Evolutionary conservation across 1,140 invertebrate genomes (phyloP).

Genomic region (Drosophila lacertosa): DNA sequence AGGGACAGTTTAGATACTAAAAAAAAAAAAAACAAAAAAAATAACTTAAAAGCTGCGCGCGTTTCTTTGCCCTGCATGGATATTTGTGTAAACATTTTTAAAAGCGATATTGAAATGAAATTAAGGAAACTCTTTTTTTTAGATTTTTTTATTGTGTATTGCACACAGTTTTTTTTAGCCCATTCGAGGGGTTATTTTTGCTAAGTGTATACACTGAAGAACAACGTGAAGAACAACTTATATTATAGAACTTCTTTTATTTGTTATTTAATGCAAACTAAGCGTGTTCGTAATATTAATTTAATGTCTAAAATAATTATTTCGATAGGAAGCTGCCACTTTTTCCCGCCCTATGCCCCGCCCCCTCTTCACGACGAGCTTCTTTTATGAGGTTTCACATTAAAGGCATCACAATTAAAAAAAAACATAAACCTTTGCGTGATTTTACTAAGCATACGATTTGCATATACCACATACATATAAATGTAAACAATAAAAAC

Average conservation of each 20-base stretch:
- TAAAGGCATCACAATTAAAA: conserved; percentile 73
- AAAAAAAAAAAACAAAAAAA: too few species aligned
- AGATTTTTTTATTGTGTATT: conserved; percentile 58
- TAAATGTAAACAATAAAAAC: conserved; percentile 66
- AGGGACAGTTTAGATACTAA: conserved; percentile 92
- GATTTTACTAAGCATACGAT: conserved; percentile 73
- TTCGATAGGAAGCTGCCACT: conserved; percentile 34
- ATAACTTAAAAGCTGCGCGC: conserved; percentile 21
- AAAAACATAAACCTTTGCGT: conserved; percentile 77
- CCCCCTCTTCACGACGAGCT: conserved; percentile 27
- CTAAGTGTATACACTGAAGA: conserved; percentile 76
- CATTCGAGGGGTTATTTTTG: conserved; percentile 66
- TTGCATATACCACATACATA: conserved; percentile 44
- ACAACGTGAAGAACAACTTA: conserved; percentile 31
- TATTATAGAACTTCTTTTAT: conserved; percentile 69
- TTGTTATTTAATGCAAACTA: conserved; percentile 80
- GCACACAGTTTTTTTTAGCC: conserved; percentile 42
- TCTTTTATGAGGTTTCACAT: conserved; percentile 56
- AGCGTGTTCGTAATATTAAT: conserved; percentile 79
- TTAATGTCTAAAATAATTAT: conserved; percentile 48
- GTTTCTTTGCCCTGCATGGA: conserved; percentile 22
- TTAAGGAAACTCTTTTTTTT: conserved; percentile 31
- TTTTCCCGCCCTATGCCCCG: conserved; percentile 17
- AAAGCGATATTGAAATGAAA: conserved; percentile 5
- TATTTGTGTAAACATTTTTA: conserved; percentile 27